Evolutionary conservation across 2,797 vertebrate genomes (phyloP).

Genomic region (Lates japonicus): DNA sequence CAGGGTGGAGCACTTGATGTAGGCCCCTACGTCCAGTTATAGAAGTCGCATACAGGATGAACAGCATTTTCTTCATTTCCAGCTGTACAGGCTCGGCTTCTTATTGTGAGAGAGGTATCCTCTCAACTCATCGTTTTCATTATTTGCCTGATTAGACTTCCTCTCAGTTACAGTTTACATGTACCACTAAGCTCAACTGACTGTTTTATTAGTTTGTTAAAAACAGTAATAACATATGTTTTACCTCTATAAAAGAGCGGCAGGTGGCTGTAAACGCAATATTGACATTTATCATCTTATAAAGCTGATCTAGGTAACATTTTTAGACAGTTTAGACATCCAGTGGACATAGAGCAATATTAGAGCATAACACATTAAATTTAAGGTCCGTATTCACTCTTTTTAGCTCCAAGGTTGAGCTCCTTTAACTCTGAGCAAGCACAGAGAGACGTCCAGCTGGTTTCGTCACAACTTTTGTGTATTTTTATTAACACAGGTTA

Average conservation of each 20-base stretch:
- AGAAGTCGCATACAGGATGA: constrained; percentile 56
- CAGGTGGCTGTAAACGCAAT: too few relatives aligned
- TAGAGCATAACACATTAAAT: too few relatives aligned
- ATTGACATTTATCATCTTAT: neutral
- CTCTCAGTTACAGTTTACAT: neutral
- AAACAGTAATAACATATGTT: too few relatives aligned
- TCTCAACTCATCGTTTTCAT: constrained; percentile 1
- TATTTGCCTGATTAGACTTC: too few relatives aligned
- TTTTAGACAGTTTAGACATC: neutral
- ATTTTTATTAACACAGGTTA: too few relatives aligned
- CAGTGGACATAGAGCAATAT: too few relatives aligned
- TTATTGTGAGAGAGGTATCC: constrained; percentile 6
- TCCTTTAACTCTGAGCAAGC: neutral
- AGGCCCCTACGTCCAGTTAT: constrained; percentile 72
- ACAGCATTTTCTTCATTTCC: constrained; percentile 36
- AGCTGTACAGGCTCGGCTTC: constrained; percentile 13
- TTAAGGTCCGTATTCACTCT: too few relatives aligned
- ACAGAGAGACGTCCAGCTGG: too few relatives aligned
- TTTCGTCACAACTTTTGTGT: too few relatives aligned
- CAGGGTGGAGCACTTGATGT: constrained; percentile 68
- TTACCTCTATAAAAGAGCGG: too few relatives aligned
- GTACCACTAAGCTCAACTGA: neutral
- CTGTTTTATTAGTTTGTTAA: too few relatives aligned
- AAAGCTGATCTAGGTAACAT: neutral
- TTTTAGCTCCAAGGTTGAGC: too few relatives aligned